Evolutionary conservation across 2,797 vertebrate species (phyloP).

Genomic region (Erethizon dorsatum): DNA sequence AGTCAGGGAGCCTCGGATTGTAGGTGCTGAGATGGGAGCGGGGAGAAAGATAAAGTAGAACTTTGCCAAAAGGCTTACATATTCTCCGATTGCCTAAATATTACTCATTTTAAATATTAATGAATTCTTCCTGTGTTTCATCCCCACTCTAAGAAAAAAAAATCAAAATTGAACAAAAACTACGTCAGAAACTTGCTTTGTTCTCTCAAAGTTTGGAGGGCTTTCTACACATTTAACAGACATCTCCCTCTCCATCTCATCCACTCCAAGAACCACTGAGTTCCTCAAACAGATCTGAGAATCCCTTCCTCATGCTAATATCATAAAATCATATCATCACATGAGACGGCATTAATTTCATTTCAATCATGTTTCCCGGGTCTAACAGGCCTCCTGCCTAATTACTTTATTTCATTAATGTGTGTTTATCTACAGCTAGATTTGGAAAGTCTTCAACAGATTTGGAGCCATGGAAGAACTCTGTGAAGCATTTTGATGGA

Average conservation of each 20-base stretch:
- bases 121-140: neutral
- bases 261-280: neutral
- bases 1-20: neutral
- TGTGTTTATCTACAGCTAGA: constrained; percentile 18
- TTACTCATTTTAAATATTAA: constrained; percentile 34
- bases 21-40: neutral
- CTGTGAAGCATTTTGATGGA: neutral
- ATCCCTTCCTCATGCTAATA: neutral
- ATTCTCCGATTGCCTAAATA: constrained; percentile 10
- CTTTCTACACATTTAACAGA: neutral
- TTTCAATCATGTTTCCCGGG: constrained; percentile 55
- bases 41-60: neutral
- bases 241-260: neutral
- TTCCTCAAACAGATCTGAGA: constrained; percentile 11
- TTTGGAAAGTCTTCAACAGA: constrained; percentile 2
- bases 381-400: constrained; percentile 35
- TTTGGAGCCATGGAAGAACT: neutral
- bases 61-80: neutral
- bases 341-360: constrained; percentile 5
- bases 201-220: neutral
- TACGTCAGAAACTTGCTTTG: constrained; percentile 6
- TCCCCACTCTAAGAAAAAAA: neutral
- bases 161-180: neutral
- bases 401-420: constrained; percentile 62
- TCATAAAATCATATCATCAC: neutral